These are phyloP conservation scores for Drosophila helvetica DNA, from an alignment of 2,888 invertebrate genomes.

Conservation along the genomic window DNA sequence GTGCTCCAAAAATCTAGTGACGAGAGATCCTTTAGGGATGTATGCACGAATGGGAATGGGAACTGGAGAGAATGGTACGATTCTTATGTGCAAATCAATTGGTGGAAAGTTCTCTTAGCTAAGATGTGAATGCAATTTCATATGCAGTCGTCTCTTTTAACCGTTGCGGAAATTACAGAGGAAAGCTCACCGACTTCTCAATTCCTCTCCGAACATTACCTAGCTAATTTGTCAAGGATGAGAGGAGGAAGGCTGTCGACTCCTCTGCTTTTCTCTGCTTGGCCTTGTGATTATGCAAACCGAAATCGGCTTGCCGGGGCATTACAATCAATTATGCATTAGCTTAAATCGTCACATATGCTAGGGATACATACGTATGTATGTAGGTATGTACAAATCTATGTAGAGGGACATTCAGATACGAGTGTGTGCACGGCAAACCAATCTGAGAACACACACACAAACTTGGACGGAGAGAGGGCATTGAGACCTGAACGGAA, in stretches of 20 bases:
- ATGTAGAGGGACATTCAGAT: neutral
- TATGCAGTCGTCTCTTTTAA: neutral
- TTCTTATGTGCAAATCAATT: neutral
- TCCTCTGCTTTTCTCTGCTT: slow-evolving; percentile 22
- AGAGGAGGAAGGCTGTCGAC: neutral
- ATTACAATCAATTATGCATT: slow-evolving; percentile 72
- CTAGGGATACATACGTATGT: slow-evolving; percentile 34
- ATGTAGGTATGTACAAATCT: too few species aligned
- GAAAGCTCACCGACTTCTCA: neutral
- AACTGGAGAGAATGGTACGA: neutral
- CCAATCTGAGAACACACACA: slow-evolving; percentile 40
- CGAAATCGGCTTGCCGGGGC: slow-evolving; percentile 59
- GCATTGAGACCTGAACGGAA: slow-evolving; percentile 52
- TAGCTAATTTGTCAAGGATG: slow-evolving; percentile 55
- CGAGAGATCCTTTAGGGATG: slow-evolving; percentile 42
- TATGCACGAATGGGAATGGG: neutral
- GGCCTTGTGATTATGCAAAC: slow-evolving; percentile 45
- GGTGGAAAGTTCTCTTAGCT: neutral
- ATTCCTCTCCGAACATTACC: neutral
- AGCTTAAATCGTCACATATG: slow-evolving; percentile 70
- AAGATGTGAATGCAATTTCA: neutral
- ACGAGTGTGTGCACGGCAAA: neutral
- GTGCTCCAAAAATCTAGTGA: slow-evolving; percentile 58
- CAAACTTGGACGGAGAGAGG: slow-evolving; percentile 12
- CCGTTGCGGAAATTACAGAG: neutral